Evolutionary conservation across 2,888 invertebrate species (phyloP).

Genomic region (Endomychus coccineus): DNA sequence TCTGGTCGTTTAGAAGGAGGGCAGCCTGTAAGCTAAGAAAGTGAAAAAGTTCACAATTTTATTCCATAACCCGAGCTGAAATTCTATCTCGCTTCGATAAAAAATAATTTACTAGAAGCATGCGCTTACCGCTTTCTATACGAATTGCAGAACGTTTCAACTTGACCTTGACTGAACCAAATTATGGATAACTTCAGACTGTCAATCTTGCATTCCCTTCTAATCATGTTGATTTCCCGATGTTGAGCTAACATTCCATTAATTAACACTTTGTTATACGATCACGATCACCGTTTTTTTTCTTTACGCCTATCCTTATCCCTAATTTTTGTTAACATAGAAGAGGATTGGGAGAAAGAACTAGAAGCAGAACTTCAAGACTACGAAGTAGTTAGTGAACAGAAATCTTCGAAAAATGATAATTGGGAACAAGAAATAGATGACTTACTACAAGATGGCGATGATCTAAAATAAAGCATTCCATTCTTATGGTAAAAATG

Average conservation of each 20-base stretch:
- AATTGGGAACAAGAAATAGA: conserved; percentile 43
- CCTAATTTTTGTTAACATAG: conserved; percentile 34
- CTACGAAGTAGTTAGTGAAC: conserved; percentile 77
- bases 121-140: too few relatives aligned
- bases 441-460: conserved; percentile 40
- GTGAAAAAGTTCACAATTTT: too few relatives aligned
- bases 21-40: too few relatives aligned
- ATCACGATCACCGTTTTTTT: conserved; percentile 18
- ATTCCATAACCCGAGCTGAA: too few relatives aligned
- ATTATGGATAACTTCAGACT: too few relatives aligned
- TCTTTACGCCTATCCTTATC: conserved; percentile 30
- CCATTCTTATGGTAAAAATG: conserved; percentile 1
- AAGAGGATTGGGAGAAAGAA: conserved; percentile 94
- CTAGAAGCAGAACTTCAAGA: conserved; percentile 91
- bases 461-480: conserved; percentile 36
- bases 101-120: too few relatives aligned
- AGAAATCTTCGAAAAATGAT: conserved; percentile 42
- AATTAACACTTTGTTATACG: neutral
- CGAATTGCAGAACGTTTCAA: too few relatives aligned
- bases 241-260: neutral
- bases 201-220: neutral
- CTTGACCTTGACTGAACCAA: too few relatives aligned
- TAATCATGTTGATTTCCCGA: neutral
- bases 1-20: too few relatives aligned
- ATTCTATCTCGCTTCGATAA: too few relatives aligned